A percentile compares a stretch with the other conserved stretches of the same genome.
These are phyloP conservation scores for Octodonta nipae DNA, from an alignment of 2,888 invertebrate species.

Conservation along the genomic window DNA sequence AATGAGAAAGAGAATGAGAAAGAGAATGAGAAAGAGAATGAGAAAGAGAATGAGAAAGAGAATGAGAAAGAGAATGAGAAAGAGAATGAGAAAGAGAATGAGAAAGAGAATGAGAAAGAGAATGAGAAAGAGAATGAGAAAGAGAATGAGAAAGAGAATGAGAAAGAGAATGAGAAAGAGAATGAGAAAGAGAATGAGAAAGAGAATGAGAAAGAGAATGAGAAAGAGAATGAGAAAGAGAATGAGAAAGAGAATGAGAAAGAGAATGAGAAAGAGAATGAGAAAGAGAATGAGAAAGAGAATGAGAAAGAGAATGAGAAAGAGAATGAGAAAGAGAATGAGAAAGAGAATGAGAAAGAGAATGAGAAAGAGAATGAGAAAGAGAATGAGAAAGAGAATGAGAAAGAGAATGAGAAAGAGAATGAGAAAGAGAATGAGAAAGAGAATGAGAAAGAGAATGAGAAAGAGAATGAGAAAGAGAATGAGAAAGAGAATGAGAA, in stretches of 20 bases:
- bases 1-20: background rate
- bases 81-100: constrained; percentile 1
- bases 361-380: too few relatives aligned
- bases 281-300: background rate
- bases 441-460: background rate
- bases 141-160: background rate
- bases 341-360: background rate
- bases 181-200: background rate
- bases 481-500: background rate
- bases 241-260: background rate
- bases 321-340: background rate
- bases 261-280: background rate
- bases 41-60: background rate
- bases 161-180: background rate
- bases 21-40: background rate
- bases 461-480: background rate
- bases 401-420: background rate
- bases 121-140: background rate
- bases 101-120: background rate
- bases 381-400: background rate
- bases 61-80: background rate
- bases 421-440: too few relatives aligned
- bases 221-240: background rate
- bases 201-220: background rate
- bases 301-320: background rate